Evolutionary conservation across 2,797 vertebrate genomes (phyloP), one percentile per base, ranked within the genome.

Genomic region (Sitta carolinensis): DNA sequence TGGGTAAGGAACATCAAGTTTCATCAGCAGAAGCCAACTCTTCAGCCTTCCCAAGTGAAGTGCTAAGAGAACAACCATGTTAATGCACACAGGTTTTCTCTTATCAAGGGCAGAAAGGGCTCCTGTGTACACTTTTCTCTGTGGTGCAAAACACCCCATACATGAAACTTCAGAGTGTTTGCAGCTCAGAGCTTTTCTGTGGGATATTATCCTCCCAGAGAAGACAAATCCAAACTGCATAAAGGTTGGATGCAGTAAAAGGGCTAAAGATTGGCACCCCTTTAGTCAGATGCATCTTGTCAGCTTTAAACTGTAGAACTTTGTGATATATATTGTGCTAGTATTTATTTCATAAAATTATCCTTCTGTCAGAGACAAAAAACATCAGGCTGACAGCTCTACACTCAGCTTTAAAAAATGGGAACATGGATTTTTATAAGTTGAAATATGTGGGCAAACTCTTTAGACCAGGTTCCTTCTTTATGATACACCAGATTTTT

Each of bases 81-180:
- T 45, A 66, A 62, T 7, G 64, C 9, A 64, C 7, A 4, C 7
- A 42, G 8, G 7, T 0, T 19, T 87, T 64, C 29, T 57, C 29
- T 73, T 34, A 67, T 9, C 13, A 63, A 68, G 38, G 21, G 10
- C 19, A 72, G 18, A 38, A 42, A 78, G 6, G 30, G 8, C 13
- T 57, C 16, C 54, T 55, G 43, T 14, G 7, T 26, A 30, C 2
- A 7, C 13, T 58, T 77, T 22, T 5, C 18, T 8, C 17, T 2
- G 0, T 30, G 22, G 34, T 27, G 5, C 1, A 1, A 11, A 47
- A 9, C 13, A 52, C 13, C 6, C 7, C 16, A 7, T 0, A 1
- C 8, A 5, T 14, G 25, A 16, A 27, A 1, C 17, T 42, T 63
- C 26, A 50, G 32, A 45, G 13, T 11, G 9, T 22, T 54, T 67